These are phyloP conservation scores for Dendrocincla tyrannina DNA, from an alignment of 2,797 vertebrate genomes.

Conservation along the genomic window DNA sequence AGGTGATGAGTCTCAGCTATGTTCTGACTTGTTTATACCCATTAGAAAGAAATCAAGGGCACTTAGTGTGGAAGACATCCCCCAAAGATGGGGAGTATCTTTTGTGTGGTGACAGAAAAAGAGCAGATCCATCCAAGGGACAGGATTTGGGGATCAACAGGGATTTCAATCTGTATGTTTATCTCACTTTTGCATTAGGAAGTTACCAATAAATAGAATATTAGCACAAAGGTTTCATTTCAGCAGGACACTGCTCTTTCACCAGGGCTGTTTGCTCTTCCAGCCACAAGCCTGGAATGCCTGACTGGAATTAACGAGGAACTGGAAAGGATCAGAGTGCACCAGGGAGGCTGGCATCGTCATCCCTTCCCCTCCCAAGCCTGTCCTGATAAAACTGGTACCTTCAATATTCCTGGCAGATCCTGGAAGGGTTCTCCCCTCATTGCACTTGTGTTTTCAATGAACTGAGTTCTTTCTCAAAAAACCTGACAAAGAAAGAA, in stretches of 20 bases:
- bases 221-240: background rate
- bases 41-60: conserved; percentile 24
- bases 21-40: background rate
- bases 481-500: background rate
- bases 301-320: background rate
- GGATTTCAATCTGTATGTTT: background rate
- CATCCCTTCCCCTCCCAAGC: background rate
- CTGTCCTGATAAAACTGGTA: background rate
- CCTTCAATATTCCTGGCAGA: background rate
- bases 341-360: background rate
- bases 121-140: background rate
- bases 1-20: background rate
- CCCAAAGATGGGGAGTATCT: background rate
- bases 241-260: background rate
- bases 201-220: background rate
- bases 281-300: background rate
- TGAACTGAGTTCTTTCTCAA: background rate
- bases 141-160: background rate
- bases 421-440: background rate
- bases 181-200: background rate
- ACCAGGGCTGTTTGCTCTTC: background rate
- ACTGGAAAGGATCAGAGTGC: background rate
- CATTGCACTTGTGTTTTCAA: background rate
- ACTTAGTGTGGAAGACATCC: background rate
- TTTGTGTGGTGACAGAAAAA: background rate